Conservation (phyloP, 92 coral and sea anemone species). For the Bergia puertoricense region DNA sequence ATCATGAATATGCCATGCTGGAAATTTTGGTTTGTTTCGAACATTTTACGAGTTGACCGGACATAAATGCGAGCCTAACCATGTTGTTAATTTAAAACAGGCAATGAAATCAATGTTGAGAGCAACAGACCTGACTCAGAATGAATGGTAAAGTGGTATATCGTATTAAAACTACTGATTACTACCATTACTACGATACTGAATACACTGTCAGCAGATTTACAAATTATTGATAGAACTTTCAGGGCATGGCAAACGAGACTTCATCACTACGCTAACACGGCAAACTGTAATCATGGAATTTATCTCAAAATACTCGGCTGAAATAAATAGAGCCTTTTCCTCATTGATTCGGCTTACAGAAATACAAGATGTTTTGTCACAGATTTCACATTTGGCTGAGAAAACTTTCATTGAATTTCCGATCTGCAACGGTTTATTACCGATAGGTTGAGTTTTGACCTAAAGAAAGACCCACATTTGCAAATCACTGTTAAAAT, state of each 20-base stretch:
- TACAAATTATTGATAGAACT: conserved; percentile 14
- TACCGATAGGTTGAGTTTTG: not conserved
- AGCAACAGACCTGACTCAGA: not conserved
- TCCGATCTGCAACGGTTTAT: conserved; percentile 35
- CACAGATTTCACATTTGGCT: not conserved
- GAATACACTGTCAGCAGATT: not conserved
- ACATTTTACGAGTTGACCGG: conserved; percentile 30
- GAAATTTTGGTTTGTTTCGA: conserved; percentile 18
- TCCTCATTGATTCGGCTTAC: too few relatives aligned
- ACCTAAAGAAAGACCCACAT: not conserved
- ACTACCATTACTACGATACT: not conserved
- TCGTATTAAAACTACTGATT: conserved; percentile 34
- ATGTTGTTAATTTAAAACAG: not conserved
- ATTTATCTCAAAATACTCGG: conserved; percentile 43
- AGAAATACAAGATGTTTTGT: too few relatives aligned
- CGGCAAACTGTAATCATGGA: conserved; percentile 27
- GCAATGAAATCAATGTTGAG: not conserved
- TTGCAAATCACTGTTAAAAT: conserved; percentile 3
- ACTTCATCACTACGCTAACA: conserved; percentile 9
- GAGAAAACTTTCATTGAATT: conserved; percentile 12
- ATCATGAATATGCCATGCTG: conserved; percentile 52
- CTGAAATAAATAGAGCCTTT: too few relatives aligned
- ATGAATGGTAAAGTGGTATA: conserved; percentile 50
- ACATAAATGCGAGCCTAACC: conserved; percentile 44
- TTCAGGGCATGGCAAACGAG: conserved; percentile 30